Percentiles rank a stretch among this genome's conserved stretches.
Conservation (phyloP, 2,113 vertebrate species). For the Forbesichthys agassizii region DNA sequence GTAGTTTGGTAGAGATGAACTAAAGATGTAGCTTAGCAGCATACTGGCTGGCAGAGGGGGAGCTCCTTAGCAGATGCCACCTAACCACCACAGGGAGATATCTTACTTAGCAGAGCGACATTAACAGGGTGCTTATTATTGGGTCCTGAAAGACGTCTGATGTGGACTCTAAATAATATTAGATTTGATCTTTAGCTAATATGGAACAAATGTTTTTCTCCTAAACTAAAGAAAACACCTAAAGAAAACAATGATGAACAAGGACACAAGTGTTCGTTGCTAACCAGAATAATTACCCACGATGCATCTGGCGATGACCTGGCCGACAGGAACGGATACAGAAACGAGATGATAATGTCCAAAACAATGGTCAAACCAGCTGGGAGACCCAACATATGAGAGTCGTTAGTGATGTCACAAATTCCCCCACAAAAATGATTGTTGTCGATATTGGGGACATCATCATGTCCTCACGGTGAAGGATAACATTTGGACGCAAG, state of each 20-base stretch:
- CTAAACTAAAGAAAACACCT: no score
- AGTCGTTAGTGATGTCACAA: background rate
- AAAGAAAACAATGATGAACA: no score
- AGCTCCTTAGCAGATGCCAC: conserved; percentile 55
- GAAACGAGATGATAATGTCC: background rate
- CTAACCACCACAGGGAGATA: conserved; percentile 11
- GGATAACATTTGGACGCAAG: background rate
- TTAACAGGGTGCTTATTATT: no score
- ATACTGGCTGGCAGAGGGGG: conserved; percentile 67
- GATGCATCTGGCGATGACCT: no score
- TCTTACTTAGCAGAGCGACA: conserved; percentile 22
- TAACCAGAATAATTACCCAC: no score
- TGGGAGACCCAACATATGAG: background rate
- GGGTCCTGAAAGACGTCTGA: no score
- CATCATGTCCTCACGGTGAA: background rate
- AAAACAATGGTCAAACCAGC: background rate
- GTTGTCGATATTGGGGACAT: background rate
- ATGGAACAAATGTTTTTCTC: no score
- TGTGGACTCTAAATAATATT: no score
- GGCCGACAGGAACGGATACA: no score
- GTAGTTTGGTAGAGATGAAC: conserved; percentile 24
- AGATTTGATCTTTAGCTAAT: no score
- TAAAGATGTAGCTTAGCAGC: conserved; percentile 48
- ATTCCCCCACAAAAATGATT: background rate
- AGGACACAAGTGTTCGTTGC: no score